Base-by-base conservation (phyloP, 53 echinoderm and acorn worm species). In the Stichopus horrens region DNA sequence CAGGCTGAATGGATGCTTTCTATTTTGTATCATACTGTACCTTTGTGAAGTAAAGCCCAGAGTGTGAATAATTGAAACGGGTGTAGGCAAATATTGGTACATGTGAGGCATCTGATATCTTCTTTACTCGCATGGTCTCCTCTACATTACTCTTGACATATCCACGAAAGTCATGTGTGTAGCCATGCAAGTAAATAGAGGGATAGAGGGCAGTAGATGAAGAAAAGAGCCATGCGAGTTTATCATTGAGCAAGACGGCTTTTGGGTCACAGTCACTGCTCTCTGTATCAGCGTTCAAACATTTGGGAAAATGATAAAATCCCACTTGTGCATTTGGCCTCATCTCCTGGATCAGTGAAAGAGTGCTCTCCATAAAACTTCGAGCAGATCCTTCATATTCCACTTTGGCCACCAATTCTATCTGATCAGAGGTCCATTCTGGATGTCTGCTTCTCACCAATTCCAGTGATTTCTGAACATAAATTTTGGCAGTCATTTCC, bases 201-300 rank as follows among this genome's bases (percentile, higher is more conserved):
- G 97, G 95, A 82, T 93, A 97, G 84, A 95, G 76, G 57, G 94
- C 92, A 56, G 83, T 91, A 21, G 90, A 92, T 9, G 74, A 74
- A 74, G 93, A 88, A 76, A 92, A 92, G 53, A 97, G 85, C 97
- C 97, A 97, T 58, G 73, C 51, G n/a, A 95, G 76, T 13, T 97
- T 56, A 54, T 95, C 86, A 76, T 97, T 97, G 18, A 52, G 22
- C 14, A 23, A 8, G 51, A 83, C 9, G n/a, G 53, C 16, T 1
- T 6, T 20, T 5, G 65, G 77, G 9, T 52, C 23, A 83, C 95
- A 96, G 55, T 13, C 52, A 0, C 73, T 67, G 19, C 55, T 74
- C 19, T 54, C 52, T 0, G 21, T 54, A 16, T 87, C 37, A 0
- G 58, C 54, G 77, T 88, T 20, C 68, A 86, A 51, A 73, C 97